These are phyloP conservation scores for Isaurus tuberculatus DNA, from an alignment of 92 coral and sea anemone species.

Conservation along the genomic window DNA sequence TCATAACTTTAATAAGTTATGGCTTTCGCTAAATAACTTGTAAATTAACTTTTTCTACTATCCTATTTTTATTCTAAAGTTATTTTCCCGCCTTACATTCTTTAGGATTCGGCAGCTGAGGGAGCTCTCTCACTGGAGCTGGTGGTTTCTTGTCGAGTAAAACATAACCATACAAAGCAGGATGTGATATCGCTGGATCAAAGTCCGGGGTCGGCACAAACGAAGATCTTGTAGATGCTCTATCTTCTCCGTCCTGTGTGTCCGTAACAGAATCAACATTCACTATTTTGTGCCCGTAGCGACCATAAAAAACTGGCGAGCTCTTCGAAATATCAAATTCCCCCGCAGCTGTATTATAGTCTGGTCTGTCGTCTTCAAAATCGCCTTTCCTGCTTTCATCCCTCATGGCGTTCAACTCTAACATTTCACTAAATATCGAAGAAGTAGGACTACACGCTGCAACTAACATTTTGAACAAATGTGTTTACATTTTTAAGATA, in stretches of 20 bases:
- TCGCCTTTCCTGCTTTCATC: slow-evolving; percentile 66
- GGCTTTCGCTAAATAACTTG: too few relatives aligned
- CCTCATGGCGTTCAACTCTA: slow-evolving; percentile 75
- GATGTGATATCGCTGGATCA: slow-evolving; percentile 85
- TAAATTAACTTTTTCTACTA: too few relatives aligned
- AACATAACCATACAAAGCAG: slow-evolving; percentile 90
- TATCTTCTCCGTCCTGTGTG: slow-evolving; percentile 67
- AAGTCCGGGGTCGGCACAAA: slow-evolving; percentile 77
- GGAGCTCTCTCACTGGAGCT: slow-evolving; percentile 54
- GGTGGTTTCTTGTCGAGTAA: slow-evolving; percentile 88
- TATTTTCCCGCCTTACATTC: slow-evolving; percentile 69
- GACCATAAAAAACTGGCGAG: slow-evolving; percentile 95
- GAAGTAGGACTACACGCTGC: slow-evolving; percentile 88
- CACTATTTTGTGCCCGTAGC: slow-evolving; percentile 83
- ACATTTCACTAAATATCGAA: slow-evolving; percentile 89
- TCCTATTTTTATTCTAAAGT: neutral
- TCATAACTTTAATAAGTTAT: too few relatives aligned
- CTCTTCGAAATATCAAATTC: slow-evolving; percentile 83
- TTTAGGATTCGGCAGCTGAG: slow-evolving; percentile 78
- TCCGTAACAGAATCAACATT: slow-evolving; percentile 66
- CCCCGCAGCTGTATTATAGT: slow-evolving; percentile 47
- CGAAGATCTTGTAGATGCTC: slow-evolving; percentile 74
- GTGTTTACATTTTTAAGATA: neutral
- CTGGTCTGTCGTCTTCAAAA: slow-evolving; percentile 60
- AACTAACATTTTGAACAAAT: slow-evolving; percentile 66